Percentiles rank a stretch among this genome's conserved stretches.
Evolutionary conservation across 2,888 invertebrate genomes (phyloP).

Genomic region (Campoplex capitator): DNA sequence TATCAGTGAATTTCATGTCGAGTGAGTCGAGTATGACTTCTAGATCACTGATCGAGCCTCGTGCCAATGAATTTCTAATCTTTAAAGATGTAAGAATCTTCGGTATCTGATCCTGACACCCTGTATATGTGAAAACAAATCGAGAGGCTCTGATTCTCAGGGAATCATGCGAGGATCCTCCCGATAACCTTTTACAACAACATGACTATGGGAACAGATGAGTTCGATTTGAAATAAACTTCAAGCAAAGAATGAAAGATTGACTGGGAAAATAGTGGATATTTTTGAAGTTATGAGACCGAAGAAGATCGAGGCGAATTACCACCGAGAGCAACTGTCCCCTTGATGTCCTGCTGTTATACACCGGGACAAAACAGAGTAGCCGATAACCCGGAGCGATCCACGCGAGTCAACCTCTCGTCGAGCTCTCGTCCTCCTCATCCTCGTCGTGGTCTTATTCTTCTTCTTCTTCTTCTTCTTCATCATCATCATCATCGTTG

Average conservation of each 20-base stretch:
- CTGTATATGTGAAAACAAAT: neutral
- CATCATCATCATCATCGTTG: too few relatives aligned
- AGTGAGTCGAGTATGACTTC: neutral
- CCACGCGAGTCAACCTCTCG: slow-evolving; percentile 28
- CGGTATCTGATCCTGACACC: neutral
- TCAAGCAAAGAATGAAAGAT: neutral
- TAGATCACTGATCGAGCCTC: too few relatives aligned
- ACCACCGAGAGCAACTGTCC: slow-evolving; percentile 17
- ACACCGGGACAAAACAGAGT: slow-evolving; percentile 37
- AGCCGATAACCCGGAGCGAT: slow-evolving; percentile 8
- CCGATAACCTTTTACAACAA: slow-evolving; percentile 34
- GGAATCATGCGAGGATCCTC: slow-evolving; percentile 11
- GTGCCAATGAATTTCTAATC: neutral
- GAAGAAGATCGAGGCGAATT: slow-evolving; percentile 29
- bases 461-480: neutral
- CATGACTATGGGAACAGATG: slow-evolving; percentile 27
- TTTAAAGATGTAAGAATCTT: neutral
- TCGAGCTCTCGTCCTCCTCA: slow-evolving; percentile 29
- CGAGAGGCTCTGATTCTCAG: slow-evolving; percentile 13
- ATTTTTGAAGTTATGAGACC: slow-evolving; percentile 31
- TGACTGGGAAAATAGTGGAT: too few relatives aligned
- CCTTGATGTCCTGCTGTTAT: slow-evolving; percentile 28
- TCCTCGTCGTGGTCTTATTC: neutral
- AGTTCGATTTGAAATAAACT: neutral
- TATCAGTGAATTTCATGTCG: neutral